Evolutionary conservation across 1,140 invertebrate species (phyloP), one percentile per base, ranked within the genome.

Genomic region (Eciton burchellii): DNA sequence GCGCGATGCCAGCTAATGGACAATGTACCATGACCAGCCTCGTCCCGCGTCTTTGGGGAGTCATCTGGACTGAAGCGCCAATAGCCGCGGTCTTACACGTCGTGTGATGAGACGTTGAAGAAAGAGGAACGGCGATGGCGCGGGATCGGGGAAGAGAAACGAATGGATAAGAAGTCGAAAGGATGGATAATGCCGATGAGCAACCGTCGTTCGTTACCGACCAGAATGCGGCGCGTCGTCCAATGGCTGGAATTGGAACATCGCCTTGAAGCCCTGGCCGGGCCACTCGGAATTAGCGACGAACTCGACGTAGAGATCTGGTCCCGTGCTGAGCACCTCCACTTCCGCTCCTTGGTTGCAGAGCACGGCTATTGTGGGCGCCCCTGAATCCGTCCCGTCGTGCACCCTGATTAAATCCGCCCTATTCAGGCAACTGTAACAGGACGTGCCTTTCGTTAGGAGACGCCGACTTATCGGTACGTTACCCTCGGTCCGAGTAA

Each of bases 251-350:
- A 98, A 98, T 89, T 97, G 95, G 92, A 96, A 98, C 89, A 95
- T 96, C 43, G 97, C 97, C 91, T 97, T 97, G 93, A 98, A 98
- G 49, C 97, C 97, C 89, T 97, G 97, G 29, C 97, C 96, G 0
- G 97, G 97, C 87, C 94, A 95, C 88, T 97, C 96, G 0, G 97
- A 97, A 90, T 97, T 97, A 19, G 97, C 96, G 52, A 97, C 96
- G 90, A 98, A 98, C 91, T 98, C 97, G 41, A 98, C 95, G 87
- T 96, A 95, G 29, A 98, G 94, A 89, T 97, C 96, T 19, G 96
- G 95, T 24, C 97, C 97, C 16, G 96, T 97, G 52, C 97, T 98
- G 54, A 98, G 94, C 16, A 98, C 95, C 91, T 97, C 97, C 14
- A 96, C 95, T 92, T 97, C 96, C 89, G 95, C 95, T 76, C 95